A percentile compares a stretch with the other conserved stretches of the same genome.
phyloP scores from a whole-genome alignment of 2,113 vertebrate species.

The Protobothrops mucrosquamatus region DNA sequence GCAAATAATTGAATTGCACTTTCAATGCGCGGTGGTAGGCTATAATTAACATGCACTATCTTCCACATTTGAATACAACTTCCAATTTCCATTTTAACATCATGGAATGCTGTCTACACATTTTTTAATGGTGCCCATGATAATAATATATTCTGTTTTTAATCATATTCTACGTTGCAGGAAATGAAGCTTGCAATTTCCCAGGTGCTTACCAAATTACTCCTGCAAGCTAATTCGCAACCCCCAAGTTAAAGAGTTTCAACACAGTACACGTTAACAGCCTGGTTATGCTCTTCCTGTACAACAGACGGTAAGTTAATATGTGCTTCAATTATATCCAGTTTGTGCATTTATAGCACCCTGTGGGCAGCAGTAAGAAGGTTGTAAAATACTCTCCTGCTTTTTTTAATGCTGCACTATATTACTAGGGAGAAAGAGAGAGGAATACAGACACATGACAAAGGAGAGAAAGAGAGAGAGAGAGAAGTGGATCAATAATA shows the following conservation, averaged over 20 bases:
- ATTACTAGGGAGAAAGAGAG: constrained; percentile 49
- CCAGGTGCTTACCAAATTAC: constrained; percentile 91
- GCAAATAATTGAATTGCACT: constrained; percentile 81
- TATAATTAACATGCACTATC: constrained; percentile 90
- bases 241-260: constrained; percentile 84
- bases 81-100: constrained; percentile 92
- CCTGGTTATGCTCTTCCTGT: constrained; percentile 82
- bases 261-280: constrained; percentile 83
- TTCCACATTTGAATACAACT: constrained; percentile 85
- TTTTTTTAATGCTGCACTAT: constrained; percentile 66
- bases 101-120: constrained; percentile 93
- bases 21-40: constrained; percentile 80
- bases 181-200: constrained; percentile 88
- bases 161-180: constrained; percentile 91
- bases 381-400: constrained; percentile 71
- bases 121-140: constrained; percentile 97
- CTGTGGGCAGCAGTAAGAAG: constrained; percentile 69
- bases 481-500: constrained; percentile 49
- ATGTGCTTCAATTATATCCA: constrained; percentile 88
- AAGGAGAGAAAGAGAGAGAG: not conserved
- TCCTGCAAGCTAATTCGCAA: constrained; percentile 91
- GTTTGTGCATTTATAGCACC: constrained; percentile 87
- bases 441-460: not conserved
- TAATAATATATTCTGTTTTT: constrained; percentile 96
- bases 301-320: constrained; percentile 94